Evolutionary conservation across 2,113 vertebrate species (phyloP).

Genomic region (Desmodus rotundus): DNA sequence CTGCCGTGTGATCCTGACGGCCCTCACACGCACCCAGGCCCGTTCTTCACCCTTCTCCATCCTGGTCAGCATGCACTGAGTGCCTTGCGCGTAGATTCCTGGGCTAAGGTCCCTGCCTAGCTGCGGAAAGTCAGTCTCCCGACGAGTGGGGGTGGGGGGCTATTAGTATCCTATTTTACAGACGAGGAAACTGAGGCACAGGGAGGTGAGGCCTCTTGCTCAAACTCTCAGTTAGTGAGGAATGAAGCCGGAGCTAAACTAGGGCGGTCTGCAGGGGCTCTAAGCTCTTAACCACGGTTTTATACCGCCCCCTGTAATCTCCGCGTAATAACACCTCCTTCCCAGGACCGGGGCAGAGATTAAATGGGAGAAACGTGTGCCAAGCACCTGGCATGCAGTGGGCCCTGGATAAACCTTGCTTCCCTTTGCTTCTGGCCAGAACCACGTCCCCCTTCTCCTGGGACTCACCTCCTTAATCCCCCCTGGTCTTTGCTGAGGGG

Average conservation of each 20-base stretch:
- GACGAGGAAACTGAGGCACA: conserved; percentile 30
- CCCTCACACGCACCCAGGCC: neutral
- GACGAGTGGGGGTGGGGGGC: neutral
- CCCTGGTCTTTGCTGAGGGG: conserved; percentile 41
- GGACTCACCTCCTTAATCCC: conserved; percentile 65
- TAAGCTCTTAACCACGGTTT: conserved; percentile 42
- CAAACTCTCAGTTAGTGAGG: neutral
- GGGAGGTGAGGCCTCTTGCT: neutral
- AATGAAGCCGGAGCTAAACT: neutral
- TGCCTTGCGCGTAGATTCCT: neutral
- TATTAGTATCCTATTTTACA: neutral
- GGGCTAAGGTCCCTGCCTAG: neutral
- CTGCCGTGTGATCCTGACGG: neutral
- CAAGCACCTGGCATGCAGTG: conserved; percentile 64
- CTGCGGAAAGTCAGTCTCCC: neutral
- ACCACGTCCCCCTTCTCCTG: conserved; percentile 22
- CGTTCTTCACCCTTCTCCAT: neutral
- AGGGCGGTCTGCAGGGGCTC: neutral
- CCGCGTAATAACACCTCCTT: conserved; percentile 54
- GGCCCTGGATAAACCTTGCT: conserved; percentile 55
- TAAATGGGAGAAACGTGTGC: conserved; percentile 58
- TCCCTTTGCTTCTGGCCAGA: conserved; percentile 58
- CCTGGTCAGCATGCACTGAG: neutral
- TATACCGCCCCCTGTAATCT: conserved; percentile 71
- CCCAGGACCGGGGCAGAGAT: conserved; percentile 50